Percentiles rank a stretch among this genome's conserved stretches.
phyloP scores from a whole-genome alignment of 2,797 vertebrate genomes.

The Enteromius mattozi region DNA sequence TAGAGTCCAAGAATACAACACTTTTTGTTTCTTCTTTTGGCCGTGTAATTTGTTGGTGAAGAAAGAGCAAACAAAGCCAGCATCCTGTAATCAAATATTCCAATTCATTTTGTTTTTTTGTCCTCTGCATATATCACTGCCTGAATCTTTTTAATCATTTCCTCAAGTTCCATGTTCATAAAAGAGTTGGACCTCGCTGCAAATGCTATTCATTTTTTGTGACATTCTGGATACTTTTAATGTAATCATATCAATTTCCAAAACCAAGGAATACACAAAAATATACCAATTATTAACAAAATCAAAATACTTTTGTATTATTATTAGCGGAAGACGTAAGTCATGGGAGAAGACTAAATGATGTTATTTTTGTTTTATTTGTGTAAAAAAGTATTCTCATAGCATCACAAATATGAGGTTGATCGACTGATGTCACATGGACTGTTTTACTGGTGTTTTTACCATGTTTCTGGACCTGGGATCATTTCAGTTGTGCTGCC shows the following conservation, averaged over 20 bases:
- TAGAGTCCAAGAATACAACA: neutral
- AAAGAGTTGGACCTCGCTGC: neutral
- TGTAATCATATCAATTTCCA: neutral
- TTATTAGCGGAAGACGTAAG: no score
- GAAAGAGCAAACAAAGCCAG: slow-evolving; percentile 41
- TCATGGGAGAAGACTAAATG: no score
- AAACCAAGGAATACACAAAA: neutral
- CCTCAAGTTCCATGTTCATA: neutral
- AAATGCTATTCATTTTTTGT: neutral
- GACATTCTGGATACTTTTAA: neutral
- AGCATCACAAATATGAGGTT: no score
- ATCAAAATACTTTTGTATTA: neutral
- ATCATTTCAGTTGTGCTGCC: no score
- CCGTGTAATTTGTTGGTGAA: slow-evolving; percentile 33
- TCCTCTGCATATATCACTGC: neutral
- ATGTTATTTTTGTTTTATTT: no score
- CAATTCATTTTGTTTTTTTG: slow-evolving; percentile 20
- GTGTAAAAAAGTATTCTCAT: no score
- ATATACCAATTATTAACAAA: neutral
- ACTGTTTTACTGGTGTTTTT: no score
- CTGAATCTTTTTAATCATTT: neutral
- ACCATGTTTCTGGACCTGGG: no score
- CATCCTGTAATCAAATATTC: slow-evolving; percentile 27
- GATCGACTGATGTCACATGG: no score
- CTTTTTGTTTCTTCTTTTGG: slow-evolving; percentile 40